Percentiles rank a stretch among this genome's conserved stretches.
phyloP scores from a whole-genome alignment of 1,140 invertebrate species.

The Dermatophagoides farinae region DNA sequence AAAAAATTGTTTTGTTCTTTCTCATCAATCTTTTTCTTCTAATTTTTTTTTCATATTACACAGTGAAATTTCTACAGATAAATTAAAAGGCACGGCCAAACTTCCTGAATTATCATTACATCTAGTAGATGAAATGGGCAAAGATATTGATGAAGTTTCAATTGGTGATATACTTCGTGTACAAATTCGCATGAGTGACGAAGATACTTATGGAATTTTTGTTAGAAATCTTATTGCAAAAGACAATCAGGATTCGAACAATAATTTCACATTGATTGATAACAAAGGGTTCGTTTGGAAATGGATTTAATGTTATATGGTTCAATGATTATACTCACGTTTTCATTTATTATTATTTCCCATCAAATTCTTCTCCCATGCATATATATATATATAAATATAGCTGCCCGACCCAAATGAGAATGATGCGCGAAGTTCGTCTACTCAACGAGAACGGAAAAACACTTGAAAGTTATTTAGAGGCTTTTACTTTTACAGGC shows the following conservation, averaged over 20 bases:
- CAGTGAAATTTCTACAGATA: constrained; percentile 14
- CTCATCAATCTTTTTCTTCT: background rate
- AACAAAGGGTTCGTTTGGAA: constrained; percentile 13
- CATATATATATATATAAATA: background rate
- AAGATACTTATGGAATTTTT: constrained; percentile 30
- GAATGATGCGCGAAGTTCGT: constrained; percentile 21
- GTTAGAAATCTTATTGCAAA: constrained; percentile 17
- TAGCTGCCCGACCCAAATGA: constrained; percentile 20
- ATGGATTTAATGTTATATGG: background rate
- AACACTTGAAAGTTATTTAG: constrained; percentile 20
- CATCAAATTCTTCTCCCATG: background rate
- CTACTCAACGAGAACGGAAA: constrained; percentile 17
- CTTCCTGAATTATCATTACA: constrained; percentile 19
- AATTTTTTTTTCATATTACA: background rate
- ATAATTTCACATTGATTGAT: constrained; percentile 18
- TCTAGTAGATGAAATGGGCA: constrained; percentile 18
- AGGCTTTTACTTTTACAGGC: constrained; percentile 21
- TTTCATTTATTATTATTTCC: background rate
- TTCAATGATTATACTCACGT: background rate
- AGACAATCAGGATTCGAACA: constrained; percentile 5
- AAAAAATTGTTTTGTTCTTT: background rate
- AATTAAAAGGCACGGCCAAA: constrained; percentile 15
- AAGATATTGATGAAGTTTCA: constrained; percentile 18
- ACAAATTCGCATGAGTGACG: constrained; percentile 20
- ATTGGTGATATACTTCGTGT: constrained; percentile 20